Evolutionary conservation across 2,113 vertebrate genomes (phyloP).

Genomic region (Lagopus muta): DNA sequence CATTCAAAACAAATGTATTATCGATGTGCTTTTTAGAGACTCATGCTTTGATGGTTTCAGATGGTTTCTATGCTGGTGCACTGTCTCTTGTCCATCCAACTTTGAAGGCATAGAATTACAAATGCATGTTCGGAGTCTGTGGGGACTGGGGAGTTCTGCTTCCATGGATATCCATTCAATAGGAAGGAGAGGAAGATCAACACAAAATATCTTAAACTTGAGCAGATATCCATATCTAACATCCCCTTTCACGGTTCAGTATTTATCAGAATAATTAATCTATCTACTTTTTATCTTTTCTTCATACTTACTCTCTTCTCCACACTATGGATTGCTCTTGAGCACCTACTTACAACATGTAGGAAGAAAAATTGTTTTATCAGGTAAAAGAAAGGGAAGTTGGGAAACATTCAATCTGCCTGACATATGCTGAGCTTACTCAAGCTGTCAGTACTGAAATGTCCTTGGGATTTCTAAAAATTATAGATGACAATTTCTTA

Average conservation of each 20-base stretch:
- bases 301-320: neutral
- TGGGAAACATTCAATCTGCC: neutral
- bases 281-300: neutral
- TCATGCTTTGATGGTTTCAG: neutral
- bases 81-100: neutral
- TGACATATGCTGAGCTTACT: neutral
- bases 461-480: neutral
- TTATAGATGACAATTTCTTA: neutral
- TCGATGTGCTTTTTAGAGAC: neutral
- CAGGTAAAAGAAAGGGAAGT: neutral
- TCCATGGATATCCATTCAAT: neutral
- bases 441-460: neutral
- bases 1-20: neutral
- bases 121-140: neutral
- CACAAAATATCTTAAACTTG: neutral
- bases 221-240: neutral
- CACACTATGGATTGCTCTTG: neutral
- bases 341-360: neutral
- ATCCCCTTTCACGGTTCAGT: neutral
- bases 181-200: neutral
- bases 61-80: neutral
- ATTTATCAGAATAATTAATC: neutral
- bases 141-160: neutral
- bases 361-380: neutral
- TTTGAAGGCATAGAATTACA: neutral